A percentile compares a stretch with the other conserved stretches of the same genome.
phyloP scores from a whole-genome alignment of 2,888 invertebrate genomes.

The Nemapogon koenigi region DNA sequence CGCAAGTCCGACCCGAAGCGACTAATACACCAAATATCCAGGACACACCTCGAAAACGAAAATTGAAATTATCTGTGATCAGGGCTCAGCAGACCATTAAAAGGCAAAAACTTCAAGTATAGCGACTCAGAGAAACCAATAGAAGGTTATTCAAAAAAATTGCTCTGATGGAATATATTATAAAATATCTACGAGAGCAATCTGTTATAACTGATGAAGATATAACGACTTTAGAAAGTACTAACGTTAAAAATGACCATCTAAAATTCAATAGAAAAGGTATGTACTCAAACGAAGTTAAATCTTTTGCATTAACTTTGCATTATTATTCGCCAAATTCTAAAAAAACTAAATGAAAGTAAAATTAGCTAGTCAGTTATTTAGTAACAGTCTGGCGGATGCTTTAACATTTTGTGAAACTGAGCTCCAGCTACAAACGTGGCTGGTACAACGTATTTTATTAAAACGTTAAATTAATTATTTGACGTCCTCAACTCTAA shows the following conservation, averaged over 20 bases:
- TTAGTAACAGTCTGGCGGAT: constrained; percentile 11
- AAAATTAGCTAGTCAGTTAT: constrained; percentile 11
- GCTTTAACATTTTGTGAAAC: constrained; percentile 11
- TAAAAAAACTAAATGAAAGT: constrained; percentile 12
- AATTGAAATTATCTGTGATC: background rate
- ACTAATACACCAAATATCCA: background rate
- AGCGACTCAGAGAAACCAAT: background rate
- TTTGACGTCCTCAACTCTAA: constrained; percentile 10
- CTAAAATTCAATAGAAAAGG: background rate
- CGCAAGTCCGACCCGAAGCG: background rate
- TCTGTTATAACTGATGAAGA: background rate
- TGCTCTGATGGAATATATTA: background rate
- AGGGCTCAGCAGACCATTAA: background rate
- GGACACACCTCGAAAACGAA: background rate
- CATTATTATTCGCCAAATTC: background rate
- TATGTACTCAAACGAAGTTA: background rate
- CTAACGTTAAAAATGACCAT: background rate
- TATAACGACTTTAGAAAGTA: too few species aligned
- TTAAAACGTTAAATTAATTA: constrained; percentile 9
- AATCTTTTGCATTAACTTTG: background rate
- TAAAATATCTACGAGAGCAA: background rate
- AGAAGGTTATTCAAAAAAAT: background rate
- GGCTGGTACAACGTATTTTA: constrained; percentile 8
- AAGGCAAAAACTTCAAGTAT: background rate
- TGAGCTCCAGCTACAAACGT: constrained; percentile 9